Evolutionary conservation across 2,113 vertebrate genomes (phyloP), one percentile per base, ranked within the genome.

Genomic region (Nesoenas mayeri): DNA sequence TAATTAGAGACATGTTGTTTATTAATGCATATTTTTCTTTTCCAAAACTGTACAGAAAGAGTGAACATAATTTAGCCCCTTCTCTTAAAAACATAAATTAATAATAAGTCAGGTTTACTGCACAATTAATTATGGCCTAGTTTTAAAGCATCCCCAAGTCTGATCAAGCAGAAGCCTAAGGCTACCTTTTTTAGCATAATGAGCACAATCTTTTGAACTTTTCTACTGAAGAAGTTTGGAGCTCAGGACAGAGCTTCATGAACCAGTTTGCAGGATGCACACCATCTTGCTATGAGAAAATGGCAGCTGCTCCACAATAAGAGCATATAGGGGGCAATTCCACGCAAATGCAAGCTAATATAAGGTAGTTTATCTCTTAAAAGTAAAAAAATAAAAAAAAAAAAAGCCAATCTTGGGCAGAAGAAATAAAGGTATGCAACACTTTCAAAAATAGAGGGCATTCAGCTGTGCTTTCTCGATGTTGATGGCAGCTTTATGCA

Each of bases 11-110:
- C 36, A 64, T 40, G 50, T 53, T 80, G 90, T 87, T 93, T 95
- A 93, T 93, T 83, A 94, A 85, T 71, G 79, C 15, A 40, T 48
- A 84, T 66, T 91, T 83, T 89, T 97, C 47, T 91, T 93, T 86
- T 78, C 66, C 61, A 93, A 82, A 86, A 80, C 64, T 62, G 25
- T 51, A 58, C 64, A 83, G 57, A 2, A 0, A 69, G 19, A 79
- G 16, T 44, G 65, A 92, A 81, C 12, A 58, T 20, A 79, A 90
- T 66, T 84, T 56, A 72, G 44, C 60, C 34, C 56, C 32, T 80
- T 88, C 73, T 69, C 79, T 75, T 84, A 93, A 80, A 95, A 93
- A 71, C 26, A 83, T 66, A 50, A 89, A 94, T 89, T 62, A 85
- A 58, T 69, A 88, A 85, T 77, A 80, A 79, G 73, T 89, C 44